Base-by-base conservation (phyloP, 2,888 invertebrate species). In the Aradus depressus region DNA sequence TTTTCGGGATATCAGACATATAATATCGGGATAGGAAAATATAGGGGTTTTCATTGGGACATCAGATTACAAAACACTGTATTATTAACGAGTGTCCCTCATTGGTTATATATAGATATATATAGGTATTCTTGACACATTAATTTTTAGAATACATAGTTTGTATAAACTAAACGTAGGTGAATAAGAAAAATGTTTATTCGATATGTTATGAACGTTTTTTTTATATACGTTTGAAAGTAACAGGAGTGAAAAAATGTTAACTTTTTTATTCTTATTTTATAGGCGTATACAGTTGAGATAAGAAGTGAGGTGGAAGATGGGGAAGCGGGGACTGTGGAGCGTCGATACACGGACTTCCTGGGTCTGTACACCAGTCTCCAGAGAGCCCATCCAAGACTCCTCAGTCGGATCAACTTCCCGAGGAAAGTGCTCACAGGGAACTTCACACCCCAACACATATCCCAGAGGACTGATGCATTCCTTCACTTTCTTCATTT, bases 331-430 rank as follows among this genome's bases (percentile, higher is more conserved):
- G 77, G 76, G 0, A 73, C 73, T 54, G 76, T 83, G 42, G 80
- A 82, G 62, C 69, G 84, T 45, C 72, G 84, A 59, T 84, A 84
- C 64, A 81, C 82, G 5, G 78, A 84, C 61, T 84, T 84, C 64
- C 68, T 77, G 44, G 75, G 75, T 54, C 68, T 84, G 3, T 82
- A 77, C 62, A 74, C 72, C 58, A 70, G 72, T 2, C 66, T 84
- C 21, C 78, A 74, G 60, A 76, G 74, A 54, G 75, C 76, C 43
- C 70, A 72, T 64, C 75, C 81, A 1, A 61, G 67, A 26, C 63
- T 76, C 52, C 66, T 83, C 66, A 65, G 64, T 47, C 67, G 64
- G 52, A 64, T 80, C 4, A 67, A 70, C 44, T 83, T 84, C 65
- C 83, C 84, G 8, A 77, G 77, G 64, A 83, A 83, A 70, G 77